Base-by-base conservation (phyloP, 2,888 invertebrate genomes). In the Andrena bucephala region DNA sequence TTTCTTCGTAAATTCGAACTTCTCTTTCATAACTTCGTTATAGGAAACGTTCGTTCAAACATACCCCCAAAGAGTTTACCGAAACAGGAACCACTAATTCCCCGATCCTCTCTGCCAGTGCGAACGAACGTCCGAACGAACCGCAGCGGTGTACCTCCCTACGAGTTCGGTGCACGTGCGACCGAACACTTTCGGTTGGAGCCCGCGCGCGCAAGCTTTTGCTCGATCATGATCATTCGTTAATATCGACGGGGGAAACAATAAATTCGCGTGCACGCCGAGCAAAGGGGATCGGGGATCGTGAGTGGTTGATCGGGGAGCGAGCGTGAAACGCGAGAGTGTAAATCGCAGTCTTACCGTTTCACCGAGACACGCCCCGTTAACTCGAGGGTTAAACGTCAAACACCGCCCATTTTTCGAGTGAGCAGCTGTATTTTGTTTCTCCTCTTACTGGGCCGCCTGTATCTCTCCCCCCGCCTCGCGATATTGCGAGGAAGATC, bases 261-360 rank as follows among this genome's bases (percentile, higher is more conserved):
- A 89, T 88, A 87, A 89, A 85, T 89, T 63, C 66, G 74, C 74
- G 67, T 59, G 71, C 71, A 63, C 52, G 62, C 77, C 60, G 83
- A 75, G 62, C 62, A 52, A 65, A 74, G 78, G 65, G 59, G 31
- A 68, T 13, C 71, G 65, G 65, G 57, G 20, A 63, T 84, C 50
- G 65, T 63, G 71, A 82, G 65, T 59, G 74, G 76, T 68, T 77
- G 74, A 74, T 54, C 54, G 70, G 60, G 16, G 50, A 69, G 74
- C 63, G 78, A 75, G 77, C 80, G 70, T 69, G 83, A 84, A 89
- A 89, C 85, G 86, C 48, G 84, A 86, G 89, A 91, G 90, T 89
- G 89, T 91, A 91, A 91, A 91, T 91, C 89, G 89, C 83, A 84
- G 89, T 89, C 89, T 89, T 87, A 87, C 85, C 84, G 86, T 88